Evolutionary conservation across 2,888 invertebrate species (phyloP).

Genomic region (Parnassius mnemosyne): DNA sequence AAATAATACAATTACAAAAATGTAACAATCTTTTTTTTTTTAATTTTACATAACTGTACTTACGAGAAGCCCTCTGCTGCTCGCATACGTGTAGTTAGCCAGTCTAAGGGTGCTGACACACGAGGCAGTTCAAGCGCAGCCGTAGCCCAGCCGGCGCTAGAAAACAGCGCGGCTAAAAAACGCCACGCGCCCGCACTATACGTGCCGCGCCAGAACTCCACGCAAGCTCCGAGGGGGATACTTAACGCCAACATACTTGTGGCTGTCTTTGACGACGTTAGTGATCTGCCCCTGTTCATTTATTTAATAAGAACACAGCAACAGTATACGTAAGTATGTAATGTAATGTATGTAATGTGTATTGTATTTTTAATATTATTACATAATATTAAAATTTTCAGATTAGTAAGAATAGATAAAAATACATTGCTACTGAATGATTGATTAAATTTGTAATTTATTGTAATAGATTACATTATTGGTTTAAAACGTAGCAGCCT

Average conservation of each 20-base stretch:
- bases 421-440: too few relatives aligned
- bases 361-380: too few relatives aligned
- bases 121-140: conserved; percentile 65
- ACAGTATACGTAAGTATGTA: too few relatives aligned
- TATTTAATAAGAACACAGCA: too few relatives aligned
- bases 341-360: too few relatives aligned
- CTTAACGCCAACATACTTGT: conserved; percentile 92
- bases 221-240: conserved; percentile 93
- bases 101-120: conserved; percentile 35
- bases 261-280: conserved; percentile 95
- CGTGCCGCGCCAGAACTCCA: conserved; percentile 78
- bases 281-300: conserved; percentile 90
- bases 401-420: too few relatives aligned
- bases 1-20: too few relatives aligned
- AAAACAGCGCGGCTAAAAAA: conserved; percentile 36
- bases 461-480: too few relatives aligned
- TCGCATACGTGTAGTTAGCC: conserved; percentile 44
- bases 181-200: conserved; percentile 36
- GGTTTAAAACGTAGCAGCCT: too few relatives aligned
- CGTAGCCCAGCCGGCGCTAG: conserved; percentile 51
- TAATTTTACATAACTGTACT: conserved; percentile 32
- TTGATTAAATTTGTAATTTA: too few relatives aligned
- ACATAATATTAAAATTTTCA: too few relatives aligned
- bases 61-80: conserved; percentile 59
- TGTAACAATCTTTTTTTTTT: too few relatives aligned